Evolutionary conservation across 2,113 vertebrate species (phyloP).

Genomic region (Rhabdomys dilectus): DNA sequence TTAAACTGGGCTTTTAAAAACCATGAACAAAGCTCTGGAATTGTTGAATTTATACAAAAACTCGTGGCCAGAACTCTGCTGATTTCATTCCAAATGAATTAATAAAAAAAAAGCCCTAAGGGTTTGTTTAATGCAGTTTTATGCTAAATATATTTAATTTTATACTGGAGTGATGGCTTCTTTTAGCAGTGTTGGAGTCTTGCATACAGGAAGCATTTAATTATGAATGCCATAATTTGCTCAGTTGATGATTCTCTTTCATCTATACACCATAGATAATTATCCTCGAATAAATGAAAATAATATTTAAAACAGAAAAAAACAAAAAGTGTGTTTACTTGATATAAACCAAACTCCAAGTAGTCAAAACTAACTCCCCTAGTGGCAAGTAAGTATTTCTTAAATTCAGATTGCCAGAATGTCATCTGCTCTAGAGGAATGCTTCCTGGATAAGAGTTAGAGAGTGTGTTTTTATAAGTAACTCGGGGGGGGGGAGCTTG

Average conservation of each 20-base stretch:
- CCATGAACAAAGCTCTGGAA: conserved; percentile 58
- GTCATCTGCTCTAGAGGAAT: conserved; percentile 58
- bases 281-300: conserved; percentile 78
- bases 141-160: conserved; percentile 71
- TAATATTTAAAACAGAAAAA: conserved; percentile 75
- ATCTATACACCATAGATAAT: conserved; percentile 76
- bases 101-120: conserved; percentile 68
- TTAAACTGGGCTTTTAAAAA: conserved; percentile 61
- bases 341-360: conserved; percentile 44
- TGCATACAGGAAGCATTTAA: conserved; percentile 74
- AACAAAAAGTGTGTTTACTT: conserved; percentile 69
- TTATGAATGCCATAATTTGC: conserved; percentile 79
- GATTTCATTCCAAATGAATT: conserved; percentile 65
- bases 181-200: conserved; percentile 65
- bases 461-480: conserved; percentile 29
- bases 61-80: conserved; percentile 5
- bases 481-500: background rate
- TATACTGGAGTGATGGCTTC: conserved; percentile 61
- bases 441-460: conserved; percentile 50
- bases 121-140: conserved; percentile 68
- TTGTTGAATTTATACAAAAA: conserved; percentile 64
- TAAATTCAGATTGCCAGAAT: conserved; percentile 44
- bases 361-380: conserved; percentile 58
- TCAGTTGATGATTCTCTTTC: conserved; percentile 75
- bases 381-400: conserved; percentile 60